Evolutionary conservation across 1,140 invertebrate genomes (phyloP), one percentile per base, ranked within the genome.

Genomic region (Atta texana): DNA sequence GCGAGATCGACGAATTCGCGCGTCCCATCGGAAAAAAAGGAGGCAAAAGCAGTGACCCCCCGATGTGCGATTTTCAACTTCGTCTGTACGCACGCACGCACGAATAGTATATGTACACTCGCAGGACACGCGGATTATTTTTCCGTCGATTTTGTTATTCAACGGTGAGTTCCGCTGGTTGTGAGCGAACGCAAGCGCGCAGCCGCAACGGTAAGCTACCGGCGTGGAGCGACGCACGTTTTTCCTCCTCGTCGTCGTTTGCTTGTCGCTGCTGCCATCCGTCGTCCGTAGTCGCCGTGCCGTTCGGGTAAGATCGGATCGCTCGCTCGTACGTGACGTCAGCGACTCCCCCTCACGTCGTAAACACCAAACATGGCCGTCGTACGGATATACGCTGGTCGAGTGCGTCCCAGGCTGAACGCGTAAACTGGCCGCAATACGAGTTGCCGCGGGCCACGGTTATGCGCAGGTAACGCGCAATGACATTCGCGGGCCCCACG

Each of bases 341-440:
- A 94, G 93, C 91, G 91, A 91, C 93, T 94, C 92, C 93, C 94
- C 94, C 94, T 94, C 93, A 92, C 91, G 93, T 92, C 94, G 94
- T 95, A 95, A 95, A 95, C 94, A 95, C 95, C 95, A 95, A 95
- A 95, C 94, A 95, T 95, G 95, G 95, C 94, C 91, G 95, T 94
- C 94, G 92, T 84, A 88, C 88, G 90, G 92, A 92, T 93, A 91
- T 92, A 93, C 93, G 90, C 91, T 88, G 88, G 59, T 84, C 89
- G 89, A 93, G 90, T 92, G 93, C 92, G 91, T 91, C 91, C 89
- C 87, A 87, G 88, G 77, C 49, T 71, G 89, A 85, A 75, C 77
- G 86, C 57, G 77, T 87, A 87, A 90, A 91, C 18, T 72, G 21
- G 86, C 72, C 59, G 74, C 59, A 89, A 75, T 88, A 86, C 34